Evolutionary conservation across 2,888 invertebrate species (phyloP).

Genomic region (Bhutanitis thaidina): DNA sequence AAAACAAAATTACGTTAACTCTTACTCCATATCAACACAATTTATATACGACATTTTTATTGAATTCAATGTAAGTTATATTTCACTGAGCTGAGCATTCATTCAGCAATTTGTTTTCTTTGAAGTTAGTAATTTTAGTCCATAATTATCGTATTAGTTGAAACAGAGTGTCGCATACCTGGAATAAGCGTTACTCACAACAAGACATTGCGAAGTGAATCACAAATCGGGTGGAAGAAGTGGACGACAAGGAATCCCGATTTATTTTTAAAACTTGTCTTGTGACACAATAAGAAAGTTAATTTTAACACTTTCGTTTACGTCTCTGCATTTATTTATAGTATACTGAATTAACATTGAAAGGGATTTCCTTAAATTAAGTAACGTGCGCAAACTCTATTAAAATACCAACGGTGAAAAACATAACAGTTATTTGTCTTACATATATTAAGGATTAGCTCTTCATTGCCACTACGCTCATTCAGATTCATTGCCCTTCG

Average conservation of each 20-base stretch:
- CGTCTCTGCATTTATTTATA: constrained; percentile 27
- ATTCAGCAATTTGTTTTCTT: constrained; percentile 16
- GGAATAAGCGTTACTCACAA: constrained; percentile 45
- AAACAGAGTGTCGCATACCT: constrained; percentile 40
- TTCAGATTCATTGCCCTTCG: neutral
- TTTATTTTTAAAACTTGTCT: constrained; percentile 60
- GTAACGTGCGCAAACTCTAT: constrained; percentile 11
- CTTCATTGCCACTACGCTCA: constrained; percentile 5
- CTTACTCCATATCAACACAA: neutral
- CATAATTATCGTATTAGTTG: constrained; percentile 33
- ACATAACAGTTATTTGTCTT: constrained; percentile 12
- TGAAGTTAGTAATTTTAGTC: constrained; percentile 12
- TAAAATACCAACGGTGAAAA: constrained; percentile 13
- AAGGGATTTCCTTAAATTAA: constrained; percentile 13
- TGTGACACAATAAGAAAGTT: constrained; percentile 55
- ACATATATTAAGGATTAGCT: constrained; percentile 6
- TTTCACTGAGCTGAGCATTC: neutral
- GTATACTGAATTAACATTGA: constrained; percentile 13
- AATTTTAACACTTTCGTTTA: constrained; percentile 43
- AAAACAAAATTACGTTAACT: neutral
- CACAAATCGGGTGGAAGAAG: constrained; percentile 41
- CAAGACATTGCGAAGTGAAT: constrained; percentile 42
- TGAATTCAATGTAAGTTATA: constrained; percentile 1
- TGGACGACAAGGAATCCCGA: constrained; percentile 55
- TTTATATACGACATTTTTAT: constrained; percentile 2